These are phyloP conservation scores for Nomada lathburiana DNA, from an alignment of 2,888 invertebrate species.

Conservation along the genomic window DNA sequence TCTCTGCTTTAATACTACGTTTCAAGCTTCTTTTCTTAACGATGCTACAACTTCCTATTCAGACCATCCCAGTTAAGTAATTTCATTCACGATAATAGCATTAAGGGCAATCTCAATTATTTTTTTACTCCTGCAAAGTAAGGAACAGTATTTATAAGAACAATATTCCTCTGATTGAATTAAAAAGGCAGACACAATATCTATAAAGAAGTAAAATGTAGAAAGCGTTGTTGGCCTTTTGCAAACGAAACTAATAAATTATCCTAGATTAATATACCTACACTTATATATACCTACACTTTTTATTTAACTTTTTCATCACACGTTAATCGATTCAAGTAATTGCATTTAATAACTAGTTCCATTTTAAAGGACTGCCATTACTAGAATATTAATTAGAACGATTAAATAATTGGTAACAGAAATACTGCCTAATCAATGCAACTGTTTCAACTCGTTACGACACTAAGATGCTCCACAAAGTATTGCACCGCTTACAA, in stretches of 20 bases:
- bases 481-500: too few species aligned
- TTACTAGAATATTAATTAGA: too few species aligned
- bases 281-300: too few species aligned
- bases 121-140: background rate
- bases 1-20: constrained; percentile 24
- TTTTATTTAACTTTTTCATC: too few species aligned
- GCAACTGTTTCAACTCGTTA: too few species aligned
- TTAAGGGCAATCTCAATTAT: constrained; percentile 26
- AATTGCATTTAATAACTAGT: too few species aligned
- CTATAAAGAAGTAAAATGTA: background rate
- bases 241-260: background rate
- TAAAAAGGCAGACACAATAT: background rate
- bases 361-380: too few species aligned
- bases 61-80: constrained; percentile 21
- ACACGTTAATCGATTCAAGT: too few species aligned
- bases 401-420: too few species aligned
- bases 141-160: background rate
- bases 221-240: background rate
- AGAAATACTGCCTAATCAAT: too few species aligned
- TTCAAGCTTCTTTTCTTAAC: constrained; percentile 26
- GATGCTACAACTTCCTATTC: constrained; percentile 12
- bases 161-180: background rate
- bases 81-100: constrained; percentile 30
- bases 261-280: background rate
- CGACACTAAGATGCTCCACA: too few species aligned